Evolutionary conservation across 92 coral and sea anemone species (phyloP).

Genomic region (Parazoanthus atlanticus): DNA sequence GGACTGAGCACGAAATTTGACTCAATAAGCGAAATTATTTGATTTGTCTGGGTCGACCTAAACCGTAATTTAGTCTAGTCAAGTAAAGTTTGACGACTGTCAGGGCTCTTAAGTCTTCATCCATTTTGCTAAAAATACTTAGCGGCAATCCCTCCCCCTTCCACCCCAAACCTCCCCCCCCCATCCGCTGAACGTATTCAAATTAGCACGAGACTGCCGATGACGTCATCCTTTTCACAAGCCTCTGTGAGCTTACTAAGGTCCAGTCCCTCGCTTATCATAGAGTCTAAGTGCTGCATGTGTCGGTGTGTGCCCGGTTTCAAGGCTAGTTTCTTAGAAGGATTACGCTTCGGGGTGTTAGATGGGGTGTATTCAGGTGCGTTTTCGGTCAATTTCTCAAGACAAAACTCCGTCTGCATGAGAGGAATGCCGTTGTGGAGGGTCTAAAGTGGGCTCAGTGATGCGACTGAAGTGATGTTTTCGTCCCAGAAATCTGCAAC

Average conservation of each 20-base stretch:
- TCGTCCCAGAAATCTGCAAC: conserved; percentile 82
- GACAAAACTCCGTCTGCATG: conserved; percentile 60
- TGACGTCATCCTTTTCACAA: conserved; percentile 25
- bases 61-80: too few relatives aligned
- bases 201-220: conserved; percentile 4
- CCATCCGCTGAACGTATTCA: not conserved
- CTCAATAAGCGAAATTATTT: too few relatives aligned
- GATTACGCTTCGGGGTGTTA: conserved; percentile 63
- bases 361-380: conserved; percentile 60
- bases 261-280: conserved; percentile 54
- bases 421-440: conserved; percentile 74
- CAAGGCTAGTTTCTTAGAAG: conserved; percentile 54
- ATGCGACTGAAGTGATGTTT: conserved; percentile 64
- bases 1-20: too few relatives aligned
- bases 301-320: conserved; percentile 57
- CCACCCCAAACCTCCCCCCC: too few relatives aligned
- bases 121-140: too few relatives aligned
- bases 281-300: conserved; percentile 42
- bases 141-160: too few relatives aligned
- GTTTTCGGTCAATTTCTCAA: conserved; percentile 15
- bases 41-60: too few relatives aligned
- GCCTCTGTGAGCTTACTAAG: conserved; percentile 41
- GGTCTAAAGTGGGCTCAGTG: conserved; percentile 73
- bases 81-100: too few relatives aligned
- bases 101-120: too few relatives aligned